Evolutionary conservation across 2,888 invertebrate species (phyloP).

Genomic region (Caenorhabditis afra): DNA sequence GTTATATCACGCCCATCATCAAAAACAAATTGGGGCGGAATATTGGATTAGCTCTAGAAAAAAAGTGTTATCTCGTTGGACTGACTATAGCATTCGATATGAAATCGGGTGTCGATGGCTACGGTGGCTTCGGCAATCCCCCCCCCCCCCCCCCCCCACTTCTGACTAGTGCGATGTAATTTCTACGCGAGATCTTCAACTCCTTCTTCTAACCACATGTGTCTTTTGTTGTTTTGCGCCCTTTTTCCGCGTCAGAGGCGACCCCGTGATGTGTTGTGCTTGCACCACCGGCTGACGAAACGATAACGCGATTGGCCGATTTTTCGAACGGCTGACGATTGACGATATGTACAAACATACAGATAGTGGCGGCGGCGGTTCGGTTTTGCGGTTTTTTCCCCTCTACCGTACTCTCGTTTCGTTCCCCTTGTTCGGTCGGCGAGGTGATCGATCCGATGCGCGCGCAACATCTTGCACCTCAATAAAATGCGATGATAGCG

Average conservation of each 20-base stretch:
- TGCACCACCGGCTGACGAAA: slow-evolving; percentile 22
- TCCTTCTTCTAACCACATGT: not conserved
- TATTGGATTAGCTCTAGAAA: not conserved
- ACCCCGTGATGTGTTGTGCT: slow-evolving; percentile 34
- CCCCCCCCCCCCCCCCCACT: too few species aligned
- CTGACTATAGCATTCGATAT: too few species aligned
- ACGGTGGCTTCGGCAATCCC: too few species aligned
- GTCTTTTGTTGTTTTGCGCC: not conserved
- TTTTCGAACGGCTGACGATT: not conserved
- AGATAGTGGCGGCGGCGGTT: too few species aligned
- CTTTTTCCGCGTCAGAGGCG: slow-evolving; percentile 18
- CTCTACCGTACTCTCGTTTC: too few species aligned
- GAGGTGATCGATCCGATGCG: slow-evolving; percentile 7
- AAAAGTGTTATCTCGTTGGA: too few species aligned
- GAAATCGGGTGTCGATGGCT: too few species aligned
- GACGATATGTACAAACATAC: too few species aligned
- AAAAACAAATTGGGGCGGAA: not conserved
- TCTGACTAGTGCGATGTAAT: too few species aligned
- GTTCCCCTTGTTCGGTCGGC: slow-evolving; percentile 23
- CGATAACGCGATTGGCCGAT: slow-evolving; percentile 6
- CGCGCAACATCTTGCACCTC: slow-evolving; percentile 48
- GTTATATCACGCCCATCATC: not conserved
- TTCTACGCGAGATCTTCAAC: not conserved
- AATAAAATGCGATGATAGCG: slow-evolving; percentile 44
- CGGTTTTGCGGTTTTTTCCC: too few species aligned